phyloP scores from a whole-genome alignment of 1,140 invertebrate genomes.

The Drosophila chauvacae region DNA sequence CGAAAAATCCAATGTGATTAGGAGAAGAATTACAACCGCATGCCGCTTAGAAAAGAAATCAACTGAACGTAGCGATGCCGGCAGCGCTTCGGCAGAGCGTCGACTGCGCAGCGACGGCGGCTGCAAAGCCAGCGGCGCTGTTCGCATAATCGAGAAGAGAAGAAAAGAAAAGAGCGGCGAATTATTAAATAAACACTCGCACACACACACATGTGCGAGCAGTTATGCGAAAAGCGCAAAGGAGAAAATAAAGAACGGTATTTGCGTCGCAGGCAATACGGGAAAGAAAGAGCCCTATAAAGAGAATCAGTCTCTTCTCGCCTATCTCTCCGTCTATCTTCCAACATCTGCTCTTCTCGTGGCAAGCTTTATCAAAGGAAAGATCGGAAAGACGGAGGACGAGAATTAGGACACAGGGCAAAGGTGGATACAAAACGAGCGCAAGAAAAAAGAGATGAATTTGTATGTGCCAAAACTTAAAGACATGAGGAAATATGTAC shows the following conservation, averaged over 20 bases:
- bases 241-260: constrained; percentile 70
- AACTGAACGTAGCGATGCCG: constrained; percentile 53
- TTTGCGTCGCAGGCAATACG: constrained; percentile 72
- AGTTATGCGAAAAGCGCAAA: constrained; percentile 68
- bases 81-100: constrained; percentile 36
- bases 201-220: constrained; percentile 52
- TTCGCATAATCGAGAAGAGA: constrained; percentile 71
- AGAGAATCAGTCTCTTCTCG: constrained; percentile 28
- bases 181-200: constrained; percentile 79
- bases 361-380: constrained; percentile 26
- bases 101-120: constrained; percentile 48
- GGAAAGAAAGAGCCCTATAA: constrained; percentile 21
- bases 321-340: constrained; percentile 22
- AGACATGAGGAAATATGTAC: neutral
- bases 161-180: constrained; percentile 47
- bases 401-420: constrained; percentile 47
- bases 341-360: constrained; percentile 6
- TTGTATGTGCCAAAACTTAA: constrained; percentile 2
- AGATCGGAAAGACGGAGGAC: constrained; percentile 8
- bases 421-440: constrained; percentile 8
- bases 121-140: constrained; percentile 41
- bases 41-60: constrained; percentile 84
- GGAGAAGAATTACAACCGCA: constrained; percentile 78
- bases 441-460: neutral
- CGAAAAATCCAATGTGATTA: constrained; percentile 72